Evolutionary conservation across 2,797 vertebrate genomes (phyloP).

Genomic region (Sebastes iracundus): DNA sequence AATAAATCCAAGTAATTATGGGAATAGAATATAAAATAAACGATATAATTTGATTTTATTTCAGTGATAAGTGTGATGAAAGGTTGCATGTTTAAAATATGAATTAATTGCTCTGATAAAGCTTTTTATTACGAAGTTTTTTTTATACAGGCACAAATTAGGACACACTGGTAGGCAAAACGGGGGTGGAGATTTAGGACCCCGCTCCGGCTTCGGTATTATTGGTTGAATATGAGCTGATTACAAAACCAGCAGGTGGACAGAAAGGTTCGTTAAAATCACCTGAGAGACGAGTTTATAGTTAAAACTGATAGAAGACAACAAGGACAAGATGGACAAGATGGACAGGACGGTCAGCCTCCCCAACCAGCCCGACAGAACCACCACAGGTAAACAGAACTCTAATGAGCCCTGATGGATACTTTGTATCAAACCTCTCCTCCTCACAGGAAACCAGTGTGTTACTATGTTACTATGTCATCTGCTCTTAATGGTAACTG

Average conservation of each 20-base stretch:
- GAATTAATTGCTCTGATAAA: fast-evolving
- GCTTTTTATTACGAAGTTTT: not conserved
- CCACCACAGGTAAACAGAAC: conserved; percentile 64
- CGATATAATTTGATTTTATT: fast-evolving
- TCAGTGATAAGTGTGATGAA: fast-evolving
- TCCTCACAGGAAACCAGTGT: no score
- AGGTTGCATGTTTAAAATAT: fast-evolving
- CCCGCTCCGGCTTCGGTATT: not conserved
- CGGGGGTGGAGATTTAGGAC: conserved; percentile 38
- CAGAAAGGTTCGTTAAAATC: fast-evolving
- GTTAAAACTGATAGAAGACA: not conserved
- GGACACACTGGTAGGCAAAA: not conserved
- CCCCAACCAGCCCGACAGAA: conserved; percentile 62
- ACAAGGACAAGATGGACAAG: conserved; percentile 76
- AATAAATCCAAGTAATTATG: not conserved
- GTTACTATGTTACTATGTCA: no score
- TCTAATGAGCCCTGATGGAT: fast-evolving
- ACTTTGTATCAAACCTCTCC: no score
- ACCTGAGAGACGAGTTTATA: fast-evolving
- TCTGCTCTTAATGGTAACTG: not conserved
- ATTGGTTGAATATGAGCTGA: not conserved
- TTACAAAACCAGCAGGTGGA: conserved; percentile 35
- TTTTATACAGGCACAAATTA: conserved; percentile 42
- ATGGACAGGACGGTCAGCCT: conserved; percentile 81
- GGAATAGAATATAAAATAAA: not conserved